Base-by-base conservation (phyloP, 92 coral and sea anemone species). In the Porites rus region DNA sequence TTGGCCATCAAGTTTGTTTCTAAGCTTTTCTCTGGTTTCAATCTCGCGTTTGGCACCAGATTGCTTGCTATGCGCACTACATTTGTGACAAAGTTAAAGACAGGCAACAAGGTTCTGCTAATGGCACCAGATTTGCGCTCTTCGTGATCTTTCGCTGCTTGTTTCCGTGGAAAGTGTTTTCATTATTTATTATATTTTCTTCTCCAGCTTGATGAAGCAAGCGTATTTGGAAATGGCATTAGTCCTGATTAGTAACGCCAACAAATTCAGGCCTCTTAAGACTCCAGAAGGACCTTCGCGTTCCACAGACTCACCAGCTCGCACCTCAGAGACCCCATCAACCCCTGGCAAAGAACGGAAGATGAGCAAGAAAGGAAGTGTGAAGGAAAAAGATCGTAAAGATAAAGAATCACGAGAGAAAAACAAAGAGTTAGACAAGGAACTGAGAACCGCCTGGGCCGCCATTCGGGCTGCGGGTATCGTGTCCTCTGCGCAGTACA, bases 211-310 rank as follows among this genome's bases (percentile, higher is more conserved):
- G 75, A 97, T 97, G 97, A 93, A 90, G 88, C 95, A 92, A 56
- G 98, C 97, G 17, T 97, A 97, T 87, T 84, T 95, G 87, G 97
- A 95, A 71, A 90, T 97, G 25, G 92, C 97, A 16, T 50, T 92
- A 58, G 91, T 91, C 28, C 90, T 89, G 74, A 76, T 95, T 51
- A 61, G 77, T 17, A 92, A 92, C 78, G 77, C 87, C 20, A 82
- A 90, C 56, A 75, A 86, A 31, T 72, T 84, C 72, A 81, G 76
- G 64, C 82, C 76, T 52, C 54, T n/a, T 9, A 69, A 83, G 68
- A 69, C 64, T 61, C 54, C 77, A 4, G 89, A 71, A 8, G 58
- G 51, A 14, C 63, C 85, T 12, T 31, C 87, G 78, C 60, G 81
- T 56, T 0, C 66, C 66, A 11, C 74, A 79, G 78, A 60, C 20